Evolutionary conservation across 2,888 invertebrate species (phyloP), one percentile per base, ranked within the genome.

Genomic region (Julus scanicus): DNA sequence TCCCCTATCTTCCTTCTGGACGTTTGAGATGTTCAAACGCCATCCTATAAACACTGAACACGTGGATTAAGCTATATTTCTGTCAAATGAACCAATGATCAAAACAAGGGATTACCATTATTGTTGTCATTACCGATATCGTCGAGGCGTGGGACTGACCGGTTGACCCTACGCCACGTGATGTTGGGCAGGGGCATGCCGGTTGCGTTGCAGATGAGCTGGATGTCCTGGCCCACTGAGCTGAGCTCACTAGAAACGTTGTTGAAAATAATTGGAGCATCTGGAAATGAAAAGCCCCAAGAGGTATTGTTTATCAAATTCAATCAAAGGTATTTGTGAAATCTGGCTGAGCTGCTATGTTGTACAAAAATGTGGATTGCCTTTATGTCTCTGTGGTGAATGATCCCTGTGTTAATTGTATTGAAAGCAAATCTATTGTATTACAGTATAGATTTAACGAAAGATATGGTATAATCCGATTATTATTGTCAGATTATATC

Each of bases 11-110:
- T 40, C 44, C 44, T 49, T 85, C 48, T 89, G 84, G 11, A 88
- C 88, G 39, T 88, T 86, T 17, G 88, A 89, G n/a, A 89, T 89
- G 86, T 86, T 89, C 49, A 89, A 53, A 29, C 85, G 83, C 29
- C 84, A 44, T 29, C 88, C 88, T 17, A 86, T 53, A 44, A 88
- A 89, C 29, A 88, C 89, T 89, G 29, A 37, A 44, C 4, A 63
- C n/a, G n/a, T 11, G 63, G 63, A n/a, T 17, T 17, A 5, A 63
- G n/a, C 20, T 17, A 63, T 17, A 63, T n/a, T n/a, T 17, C 63
- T n/a, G 63, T 6, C n/a, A 20, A 63, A 5, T 63, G 63, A 44
- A n/a, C n/a, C 63, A n/a, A 29, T 29, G 44, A 63, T n/a, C 17
- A n/a, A 13, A 17, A n/a, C n/a, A 17, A 17, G n/a, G 15, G 5